Base-by-base conservation (phyloP, 2,888 invertebrate species). In the Dorcus parallelipipedus region DNA sequence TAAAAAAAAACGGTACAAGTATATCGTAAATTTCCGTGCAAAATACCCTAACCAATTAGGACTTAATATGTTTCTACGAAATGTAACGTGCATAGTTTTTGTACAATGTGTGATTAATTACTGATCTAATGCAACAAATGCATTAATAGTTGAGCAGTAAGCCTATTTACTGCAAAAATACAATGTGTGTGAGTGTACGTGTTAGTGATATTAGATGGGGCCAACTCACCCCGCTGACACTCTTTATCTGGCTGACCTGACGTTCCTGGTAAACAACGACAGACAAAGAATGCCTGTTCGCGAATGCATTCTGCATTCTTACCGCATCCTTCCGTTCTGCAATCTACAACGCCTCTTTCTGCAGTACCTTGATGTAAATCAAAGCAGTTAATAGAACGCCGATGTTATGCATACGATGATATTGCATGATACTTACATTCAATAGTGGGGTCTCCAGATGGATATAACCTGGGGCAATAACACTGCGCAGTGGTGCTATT, bases 241-340 rank as follows among this genome's bases (percentile, higher is more conserved):
- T 88, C 88, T 69, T 85, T 79, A 70, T 89, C 86, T 40, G 90
- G 87, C 68, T 86, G 83, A 67, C 90, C 90, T 75, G 85, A 85
- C 53, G 86, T 88, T 65, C 90, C 90, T 54, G 88, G 86, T 65
- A 87, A 85, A 78, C 91, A 91, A 73, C 88, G 84, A 79, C 92
- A 93, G 40, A 90, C 88, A 81, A 91, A 95, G 72, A 88, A 87
- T 61, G 89, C 89, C 64, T 91, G 89, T 78, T 92, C 90, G 67
- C 91, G 86, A 65, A 93, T 86, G 80, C 93, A 95, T 77, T 91
- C 89, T n/a, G 91, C 91, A 64, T 91, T 91, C 70, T 86, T 84
- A 65, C 90, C 89, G 80, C 95, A 95, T 64, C 93, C 93, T 60
- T 86, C 85, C 1, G 90, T 90, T 68, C 93, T 84, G 78, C 95